These are phyloP conservation scores for Gobio gobio DNA, from an alignment of 2,113 vertebrate species.

Conservation along the genomic window DNA sequence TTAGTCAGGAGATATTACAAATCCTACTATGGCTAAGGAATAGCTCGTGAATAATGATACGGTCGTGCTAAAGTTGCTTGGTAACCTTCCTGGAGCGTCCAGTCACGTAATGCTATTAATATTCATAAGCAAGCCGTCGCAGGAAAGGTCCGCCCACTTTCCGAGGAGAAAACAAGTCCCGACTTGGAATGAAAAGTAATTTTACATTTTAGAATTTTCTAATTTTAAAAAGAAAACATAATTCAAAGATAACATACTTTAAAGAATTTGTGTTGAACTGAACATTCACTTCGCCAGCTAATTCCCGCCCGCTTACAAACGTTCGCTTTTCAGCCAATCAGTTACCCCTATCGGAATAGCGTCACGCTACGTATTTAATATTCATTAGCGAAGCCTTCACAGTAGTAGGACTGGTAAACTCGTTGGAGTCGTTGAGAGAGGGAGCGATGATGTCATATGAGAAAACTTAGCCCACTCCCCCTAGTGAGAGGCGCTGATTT, in stretches of 20 bases:
- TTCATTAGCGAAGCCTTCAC: neutral
- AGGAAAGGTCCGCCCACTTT: neutral
- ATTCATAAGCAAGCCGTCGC: neutral
- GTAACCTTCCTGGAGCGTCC: conserved; percentile 1
- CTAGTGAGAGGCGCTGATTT: conserved; percentile 66
- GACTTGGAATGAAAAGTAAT: neutral
- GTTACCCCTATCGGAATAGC: neutral
- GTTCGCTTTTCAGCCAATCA: conserved; percentile 3
- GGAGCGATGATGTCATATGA: conserved; percentile 74
- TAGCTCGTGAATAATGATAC: neutral
- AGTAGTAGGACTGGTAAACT: conserved; percentile 56
- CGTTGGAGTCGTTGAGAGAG: conserved; percentile 26
- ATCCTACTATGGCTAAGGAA: conserved; percentile 13
- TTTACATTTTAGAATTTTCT: neutral
- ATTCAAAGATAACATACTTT: neutral
- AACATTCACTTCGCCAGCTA: neutral
- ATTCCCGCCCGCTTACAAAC: neutral
- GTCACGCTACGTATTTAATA: conserved; percentile 2
- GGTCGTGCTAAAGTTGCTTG: neutral
- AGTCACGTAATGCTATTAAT: neutral
- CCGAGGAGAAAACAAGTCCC: neutral
- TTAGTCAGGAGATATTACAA: neutral
- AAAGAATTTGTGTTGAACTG: neutral
- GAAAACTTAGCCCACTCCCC: conserved; percentile 75
- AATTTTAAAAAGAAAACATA: neutral